phyloP scores from a whole-genome alignment of 2,797 vertebrate species.

The Loriculus beryllinus region DNA sequence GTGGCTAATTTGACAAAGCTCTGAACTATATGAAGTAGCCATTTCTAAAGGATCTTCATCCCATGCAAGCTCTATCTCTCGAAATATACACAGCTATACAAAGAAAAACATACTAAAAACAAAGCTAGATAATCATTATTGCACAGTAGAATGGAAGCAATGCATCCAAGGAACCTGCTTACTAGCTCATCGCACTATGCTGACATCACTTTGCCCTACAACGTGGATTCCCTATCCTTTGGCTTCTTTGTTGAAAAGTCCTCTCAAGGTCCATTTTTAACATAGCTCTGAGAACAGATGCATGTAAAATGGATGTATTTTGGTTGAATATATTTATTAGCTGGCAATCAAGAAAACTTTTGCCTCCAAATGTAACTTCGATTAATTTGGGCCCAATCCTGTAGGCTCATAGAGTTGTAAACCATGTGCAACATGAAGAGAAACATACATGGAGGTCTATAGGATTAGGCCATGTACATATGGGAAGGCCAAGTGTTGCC shows the following conservation, averaged over 20 bases:
- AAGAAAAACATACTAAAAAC: background rate
- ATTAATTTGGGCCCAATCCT: background rate
- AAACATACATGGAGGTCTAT: background rate
- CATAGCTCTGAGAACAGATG: conserved; percentile 47
- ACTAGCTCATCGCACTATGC: background rate
- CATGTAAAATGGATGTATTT: conserved; percentile 43
- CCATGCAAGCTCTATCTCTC: background rate
- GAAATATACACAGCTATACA: background rate
- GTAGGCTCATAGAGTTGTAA: background rate
- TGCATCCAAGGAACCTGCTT: conserved; percentile 39
- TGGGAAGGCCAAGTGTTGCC: conserved; percentile 16
- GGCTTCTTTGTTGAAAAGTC: conserved; percentile 7
- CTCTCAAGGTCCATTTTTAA: conserved; percentile 23
- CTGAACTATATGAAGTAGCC: conserved; percentile 22
- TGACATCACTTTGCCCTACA: conserved; percentile 16
- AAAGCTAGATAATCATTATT: background rate
- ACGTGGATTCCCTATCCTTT: background rate
- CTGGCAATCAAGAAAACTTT: background rate
- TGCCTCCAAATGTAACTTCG: conserved; percentile 28
- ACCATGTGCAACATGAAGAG: background rate
- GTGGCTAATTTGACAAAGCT: conserved; percentile 22
- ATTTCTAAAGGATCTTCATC: conserved; percentile 22
- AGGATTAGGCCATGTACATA: background rate
- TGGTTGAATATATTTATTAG: background rate
- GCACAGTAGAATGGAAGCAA: background rate